phyloP scores from a whole-genome alignment of 2,113 vertebrate genomes.

The Siniperca chuatsi region DNA sequence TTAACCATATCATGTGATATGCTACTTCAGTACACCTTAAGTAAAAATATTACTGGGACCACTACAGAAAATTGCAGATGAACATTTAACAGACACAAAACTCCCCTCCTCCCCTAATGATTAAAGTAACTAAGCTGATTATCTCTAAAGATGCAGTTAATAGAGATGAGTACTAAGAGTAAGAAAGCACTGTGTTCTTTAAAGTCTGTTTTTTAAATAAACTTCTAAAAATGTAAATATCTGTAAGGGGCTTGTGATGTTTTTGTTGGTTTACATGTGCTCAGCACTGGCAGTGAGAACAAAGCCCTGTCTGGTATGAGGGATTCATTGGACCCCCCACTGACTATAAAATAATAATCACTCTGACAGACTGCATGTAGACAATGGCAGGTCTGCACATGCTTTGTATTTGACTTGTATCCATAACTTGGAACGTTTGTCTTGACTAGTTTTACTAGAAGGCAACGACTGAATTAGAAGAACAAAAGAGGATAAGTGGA shows the following conservation, averaged over 20 bases:
- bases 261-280: conserved; percentile 26
- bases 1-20: too few relatives aligned
- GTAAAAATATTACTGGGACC: too few relatives aligned
- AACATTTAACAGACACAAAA: too few relatives aligned
- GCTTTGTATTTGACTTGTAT: conserved; percentile 43
- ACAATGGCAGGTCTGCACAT: conserved; percentile 59
- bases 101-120: neutral
- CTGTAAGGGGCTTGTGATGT: neutral
- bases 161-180: neutral
- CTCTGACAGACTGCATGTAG: conserved; percentile 38
- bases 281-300: conserved; percentile 51
- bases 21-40: too few relatives aligned
- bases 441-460: conserved; percentile 4
- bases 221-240: neutral
- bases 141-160: conserved; percentile 12
- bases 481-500: neutral
- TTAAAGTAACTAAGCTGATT: conserved; percentile 39
- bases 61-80: too few relatives aligned
- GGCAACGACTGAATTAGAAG: neutral
- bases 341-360: conserved; percentile 68
- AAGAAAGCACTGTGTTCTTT: neutral
- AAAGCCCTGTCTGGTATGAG: conserved; percentile 71
- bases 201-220: neutral
- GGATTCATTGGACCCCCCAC: conserved; percentile 75
- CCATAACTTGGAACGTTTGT: conserved; percentile 13